Evolutionary conservation across 2,888 invertebrate genomes (phyloP).

Genomic region (Catocala nupta): DNA sequence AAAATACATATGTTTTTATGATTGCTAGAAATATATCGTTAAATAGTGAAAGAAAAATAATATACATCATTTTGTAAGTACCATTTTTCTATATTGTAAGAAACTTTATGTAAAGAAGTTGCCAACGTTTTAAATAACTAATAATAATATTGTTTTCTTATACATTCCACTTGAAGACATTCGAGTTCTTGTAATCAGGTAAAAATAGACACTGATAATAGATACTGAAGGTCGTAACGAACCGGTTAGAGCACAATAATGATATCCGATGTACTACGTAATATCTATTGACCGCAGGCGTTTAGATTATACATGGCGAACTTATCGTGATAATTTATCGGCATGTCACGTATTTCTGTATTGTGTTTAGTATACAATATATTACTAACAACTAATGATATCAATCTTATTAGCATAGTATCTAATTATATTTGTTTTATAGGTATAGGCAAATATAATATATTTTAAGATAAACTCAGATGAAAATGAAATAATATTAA

Average conservation of each 20-base stretch:
- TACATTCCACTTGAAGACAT: constrained; percentile 14
- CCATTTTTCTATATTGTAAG: too few species aligned
- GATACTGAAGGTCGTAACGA: constrained; percentile 15
- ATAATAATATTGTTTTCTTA: constrained; percentile 25
- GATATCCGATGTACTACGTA: constrained; percentile 15
- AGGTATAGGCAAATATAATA: too few species aligned
- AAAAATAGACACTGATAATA: constrained; percentile 37
- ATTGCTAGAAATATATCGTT: too few species aligned
- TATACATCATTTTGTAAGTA: too few species aligned
- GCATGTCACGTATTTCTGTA: constrained; percentile 34
- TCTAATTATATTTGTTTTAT: too few species aligned
- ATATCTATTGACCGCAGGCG: constrained; percentile 28
- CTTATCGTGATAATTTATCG: constrained; percentile 40
- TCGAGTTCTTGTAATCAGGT: constrained; percentile 17
- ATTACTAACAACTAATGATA: constrained; percentile 34
- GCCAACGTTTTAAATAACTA: neutral
- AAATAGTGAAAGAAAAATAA: too few species aligned
- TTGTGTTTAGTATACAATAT: constrained; percentile 23
- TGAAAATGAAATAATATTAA: too few species aligned
- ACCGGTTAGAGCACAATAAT: constrained; percentile 9
- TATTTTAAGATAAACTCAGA: too few species aligned
- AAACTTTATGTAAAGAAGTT: too few species aligned
- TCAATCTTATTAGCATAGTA: neutral
- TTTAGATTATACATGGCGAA: constrained; percentile 25
- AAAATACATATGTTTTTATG: too few species aligned